Evolutionary conservation across 1,140 invertebrate genomes (phyloP), one percentile per base, ranked within the genome.

Genomic region (Mya arenaria): DNA sequence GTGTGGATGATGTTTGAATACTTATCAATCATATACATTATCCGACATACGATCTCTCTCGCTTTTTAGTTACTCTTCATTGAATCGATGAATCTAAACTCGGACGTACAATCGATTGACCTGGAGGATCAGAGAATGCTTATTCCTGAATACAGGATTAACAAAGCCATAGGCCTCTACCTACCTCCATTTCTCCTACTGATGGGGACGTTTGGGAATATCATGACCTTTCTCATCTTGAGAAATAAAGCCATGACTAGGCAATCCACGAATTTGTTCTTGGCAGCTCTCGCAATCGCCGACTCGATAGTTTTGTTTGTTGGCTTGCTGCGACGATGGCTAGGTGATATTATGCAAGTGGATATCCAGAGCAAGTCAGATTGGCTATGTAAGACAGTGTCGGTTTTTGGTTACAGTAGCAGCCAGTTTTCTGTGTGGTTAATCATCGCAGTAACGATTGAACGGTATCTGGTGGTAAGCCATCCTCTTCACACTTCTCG

Each of bases 391-490:
- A 92, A 92, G 71, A n/a, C 86, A 28, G 87, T 89, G 4, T 80
- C 87, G 13, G 87, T 89, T 23, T 44, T 91, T 0, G 89, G 89
- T 19, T 92, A 91, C 72, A 85, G 89, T 17, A 81, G 86, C 63
- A 92, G 91, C 62, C 86, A 92, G 71, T 86, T 87, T 19, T 90
- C 89, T 23, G 92, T 92, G 0, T 93, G 92, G 91, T 83, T 92
- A 1, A 92, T 92, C n/a, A 89, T 93, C 19, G 91, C 91, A 3
- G 90, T 93, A 13, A 93, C 92, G 2, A 62, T 91, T 5, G 92
- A 93, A 75, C 83, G 92, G 10, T 92, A 85, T 73, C 91, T 93
- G 55, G 92, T 90, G 36, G 91, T 92, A 8, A 89, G 88, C 32
- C 84, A 86, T 74, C 92, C 92, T 10, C 82, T 93, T 17, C 73